Evolutionary conservation across 2,888 invertebrate species (phyloP).

Genomic region (Coleophora deauratella): DNA sequence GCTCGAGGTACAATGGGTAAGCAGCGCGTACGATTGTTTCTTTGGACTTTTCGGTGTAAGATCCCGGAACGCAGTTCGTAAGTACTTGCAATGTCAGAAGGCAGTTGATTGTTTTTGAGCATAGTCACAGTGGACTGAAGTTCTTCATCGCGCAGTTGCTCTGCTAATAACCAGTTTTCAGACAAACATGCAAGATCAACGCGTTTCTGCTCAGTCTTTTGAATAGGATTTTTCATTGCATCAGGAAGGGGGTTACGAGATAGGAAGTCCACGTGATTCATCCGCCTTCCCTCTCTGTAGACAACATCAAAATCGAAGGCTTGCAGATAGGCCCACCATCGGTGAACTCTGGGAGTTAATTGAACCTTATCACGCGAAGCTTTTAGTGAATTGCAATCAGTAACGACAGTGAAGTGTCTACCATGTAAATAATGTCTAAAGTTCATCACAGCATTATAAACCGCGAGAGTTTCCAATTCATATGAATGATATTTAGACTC

Average conservation of each 20-base stretch:
- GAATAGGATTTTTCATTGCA: too few species aligned
- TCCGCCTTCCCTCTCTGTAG: too few species aligned
- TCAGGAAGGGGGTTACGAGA: conserved; percentile 11
- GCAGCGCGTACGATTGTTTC: conserved; percentile 11
- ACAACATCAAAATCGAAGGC: too few species aligned
- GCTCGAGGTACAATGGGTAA: conserved; percentile 17
- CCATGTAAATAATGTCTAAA: conserved; percentile 19
- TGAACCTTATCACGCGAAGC: conserved; percentile 12
- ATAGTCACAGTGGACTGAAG: neutral
- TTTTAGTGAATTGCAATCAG: conserved; percentile 21
- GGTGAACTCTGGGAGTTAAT: conserved; percentile 13
- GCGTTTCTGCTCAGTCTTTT: conserved; percentile 5
- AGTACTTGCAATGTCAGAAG: conserved; percentile 2
- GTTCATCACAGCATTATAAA: conserved; percentile 18
- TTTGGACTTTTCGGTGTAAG: conserved; percentile 15
- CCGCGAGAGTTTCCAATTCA: conserved; percentile 20
- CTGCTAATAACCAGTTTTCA: conserved; percentile 8
- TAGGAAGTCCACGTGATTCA: conserved; percentile 13
- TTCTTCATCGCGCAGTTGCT: conserved; percentile 5
- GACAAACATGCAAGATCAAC: conserved; percentile 5
- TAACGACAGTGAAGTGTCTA: conserved; percentile 15
- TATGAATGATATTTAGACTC: conserved; percentile 18
- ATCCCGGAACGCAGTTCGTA: conserved; percentile 11
- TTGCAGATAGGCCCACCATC: conserved; percentile 19
- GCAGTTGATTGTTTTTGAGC: neutral